These are phyloP conservation scores for Acanthococcus lagerstroemiae DNA, from an alignment of 2,888 invertebrate genomes.

Conservation along the genomic window DNA sequence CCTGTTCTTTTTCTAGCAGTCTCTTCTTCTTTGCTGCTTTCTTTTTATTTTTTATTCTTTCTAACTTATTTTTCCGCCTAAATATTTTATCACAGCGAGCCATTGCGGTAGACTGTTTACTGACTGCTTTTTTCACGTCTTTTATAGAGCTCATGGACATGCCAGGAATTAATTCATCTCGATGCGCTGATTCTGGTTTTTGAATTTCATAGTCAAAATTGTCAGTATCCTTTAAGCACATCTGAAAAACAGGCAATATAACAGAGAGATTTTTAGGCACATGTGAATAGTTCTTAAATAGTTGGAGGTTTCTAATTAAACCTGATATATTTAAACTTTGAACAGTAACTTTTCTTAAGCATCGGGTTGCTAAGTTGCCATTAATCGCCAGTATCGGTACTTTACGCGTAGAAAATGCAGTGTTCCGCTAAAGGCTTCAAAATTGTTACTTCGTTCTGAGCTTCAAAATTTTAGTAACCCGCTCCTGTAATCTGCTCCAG, in stretches of 20 bases:
- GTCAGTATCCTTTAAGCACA: constrained; percentile 38
- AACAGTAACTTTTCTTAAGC: no score
- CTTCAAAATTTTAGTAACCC: no score
- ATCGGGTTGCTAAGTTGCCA: no score
- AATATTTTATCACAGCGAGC: constrained; percentile 67
- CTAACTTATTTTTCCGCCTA: constrained; percentile 59
- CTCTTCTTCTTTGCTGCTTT: constrained; percentile 46
- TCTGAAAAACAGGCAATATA: neutral
- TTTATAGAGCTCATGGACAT: constrained; percentile 52
- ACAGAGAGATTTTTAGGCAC: neutral
- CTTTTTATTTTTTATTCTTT: constrained; percentile 50
- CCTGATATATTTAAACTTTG: no score
- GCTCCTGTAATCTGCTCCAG: no score
- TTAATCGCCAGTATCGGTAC: no score
- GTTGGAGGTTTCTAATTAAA: no score
- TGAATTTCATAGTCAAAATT: constrained; percentile 40
- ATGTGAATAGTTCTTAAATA: neutral
- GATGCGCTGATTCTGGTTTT: neutral
- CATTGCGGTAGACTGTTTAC: constrained; percentile 60
- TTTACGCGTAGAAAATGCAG: no score
- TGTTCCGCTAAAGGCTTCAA: no score
- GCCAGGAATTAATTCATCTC: constrained; percentile 43
- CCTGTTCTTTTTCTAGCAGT: no score
- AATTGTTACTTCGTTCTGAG: no score
- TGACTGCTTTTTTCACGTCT: constrained; percentile 58